These are phyloP conservation scores for Heliconius nattereri DNA, from an alignment of 1,140 invertebrate species.

Conservation along the genomic window DNA sequence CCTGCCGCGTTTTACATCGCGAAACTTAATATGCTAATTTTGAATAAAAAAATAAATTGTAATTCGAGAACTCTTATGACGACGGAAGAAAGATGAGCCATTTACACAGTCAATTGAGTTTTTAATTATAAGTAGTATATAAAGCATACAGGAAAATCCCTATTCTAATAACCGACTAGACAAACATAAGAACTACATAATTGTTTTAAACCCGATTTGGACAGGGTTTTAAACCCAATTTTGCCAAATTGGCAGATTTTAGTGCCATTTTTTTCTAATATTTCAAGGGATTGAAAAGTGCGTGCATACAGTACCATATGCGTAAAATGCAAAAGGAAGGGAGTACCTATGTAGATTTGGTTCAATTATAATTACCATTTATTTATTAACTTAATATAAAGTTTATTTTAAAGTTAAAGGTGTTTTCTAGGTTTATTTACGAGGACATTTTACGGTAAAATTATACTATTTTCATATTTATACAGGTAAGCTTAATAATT, in stretches of 20 bases:
- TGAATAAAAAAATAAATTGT: constrained; percentile 56
- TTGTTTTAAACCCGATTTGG: constrained; percentile 12
- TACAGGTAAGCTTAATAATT: too few species aligned
- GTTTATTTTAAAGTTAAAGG: too few species aligned
- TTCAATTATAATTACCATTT: too few species aligned
- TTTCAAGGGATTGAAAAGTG: too few species aligned
- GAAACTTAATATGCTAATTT: constrained; percentile 75
- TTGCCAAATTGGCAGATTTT: not conserved
- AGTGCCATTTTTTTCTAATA: not conserved
- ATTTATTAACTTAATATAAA: too few species aligned
- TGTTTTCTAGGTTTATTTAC: too few species aligned
- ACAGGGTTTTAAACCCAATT: constrained; percentile 17
- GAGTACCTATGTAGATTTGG: too few species aligned
- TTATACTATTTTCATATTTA: too few species aligned
- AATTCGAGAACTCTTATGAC: constrained; percentile 62
- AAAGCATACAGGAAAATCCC: constrained; percentile 45
- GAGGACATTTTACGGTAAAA: too few species aligned
- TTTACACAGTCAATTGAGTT: constrained; percentile 64
- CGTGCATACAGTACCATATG: too few species aligned
- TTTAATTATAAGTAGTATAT: constrained; percentile 35
- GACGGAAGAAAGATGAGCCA: constrained; percentile 68
- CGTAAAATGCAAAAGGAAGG: too few species aligned
- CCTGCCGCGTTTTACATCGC: constrained; percentile 60
- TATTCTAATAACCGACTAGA: constrained; percentile 30
- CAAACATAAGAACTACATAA: constrained; percentile 26